These are phyloP conservation scores for Euproctis similis DNA, from an alignment of 2,888 invertebrate species.

Conservation along the genomic window DNA sequence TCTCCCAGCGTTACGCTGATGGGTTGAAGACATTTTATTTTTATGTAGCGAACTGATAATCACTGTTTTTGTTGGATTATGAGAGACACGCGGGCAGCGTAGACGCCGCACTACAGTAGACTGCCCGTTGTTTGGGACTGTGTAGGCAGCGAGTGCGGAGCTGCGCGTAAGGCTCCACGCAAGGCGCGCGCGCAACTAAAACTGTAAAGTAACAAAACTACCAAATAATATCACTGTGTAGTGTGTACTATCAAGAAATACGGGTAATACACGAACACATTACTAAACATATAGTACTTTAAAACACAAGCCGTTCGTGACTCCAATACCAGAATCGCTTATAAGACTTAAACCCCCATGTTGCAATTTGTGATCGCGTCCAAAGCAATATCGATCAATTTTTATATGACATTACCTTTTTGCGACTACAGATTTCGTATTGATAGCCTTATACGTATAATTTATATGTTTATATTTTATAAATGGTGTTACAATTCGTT, in stretches of 20 bases:
- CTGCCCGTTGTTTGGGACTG: no score
- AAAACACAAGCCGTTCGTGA: conserved; percentile 34
- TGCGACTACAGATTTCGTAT: no score
- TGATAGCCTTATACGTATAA: not conserved
- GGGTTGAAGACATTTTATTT: conserved; percentile 38
- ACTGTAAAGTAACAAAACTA: conserved; percentile 8
- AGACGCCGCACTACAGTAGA: conserved; percentile 28
- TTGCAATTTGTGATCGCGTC: conserved; percentile 23
- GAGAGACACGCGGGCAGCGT: conserved; percentile 10
- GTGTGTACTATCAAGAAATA: conserved; percentile 26
- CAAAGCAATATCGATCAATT: no score
- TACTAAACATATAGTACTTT: conserved; percentile 17
- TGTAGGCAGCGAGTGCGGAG: conserved; percentile 10
- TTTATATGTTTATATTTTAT: not conserved
- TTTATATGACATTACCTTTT: no score
- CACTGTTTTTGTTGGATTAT: conserved; percentile 6
- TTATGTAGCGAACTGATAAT: no score
- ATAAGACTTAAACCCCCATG: no score
- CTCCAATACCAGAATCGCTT: conserved; percentile 23
- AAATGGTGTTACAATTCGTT: no score
- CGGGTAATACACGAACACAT: conserved; percentile 30
- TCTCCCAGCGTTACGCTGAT: conserved; percentile 15
- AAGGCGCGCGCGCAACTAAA: conserved; percentile 25
- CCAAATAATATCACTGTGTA: conserved; percentile 18
- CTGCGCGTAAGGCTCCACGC: conserved; percentile 18